Evolutionary conservation across 2,797 vertebrate species (phyloP).

Genomic region (Cyclura pinguis): DNA sequence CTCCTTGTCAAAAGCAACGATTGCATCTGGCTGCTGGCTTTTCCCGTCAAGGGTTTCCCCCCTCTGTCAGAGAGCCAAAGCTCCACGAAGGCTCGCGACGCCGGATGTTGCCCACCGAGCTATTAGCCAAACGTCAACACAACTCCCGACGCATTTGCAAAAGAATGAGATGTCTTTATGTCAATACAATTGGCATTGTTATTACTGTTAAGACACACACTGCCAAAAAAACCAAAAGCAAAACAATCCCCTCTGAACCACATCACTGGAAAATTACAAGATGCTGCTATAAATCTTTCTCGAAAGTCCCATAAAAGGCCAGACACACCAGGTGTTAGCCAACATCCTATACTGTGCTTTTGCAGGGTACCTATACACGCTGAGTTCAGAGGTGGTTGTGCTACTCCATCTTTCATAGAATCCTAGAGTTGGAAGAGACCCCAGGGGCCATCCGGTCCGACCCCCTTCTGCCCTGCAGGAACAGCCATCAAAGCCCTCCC

Average conservation of each 20-base stretch:
- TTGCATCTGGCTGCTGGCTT: not conserved
- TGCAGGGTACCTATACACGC: no score
- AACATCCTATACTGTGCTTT: no score
- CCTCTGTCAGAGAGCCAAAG: not conserved
- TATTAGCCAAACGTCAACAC: accelerated
- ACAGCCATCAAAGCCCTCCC: no score
- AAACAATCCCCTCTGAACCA: not conserved
- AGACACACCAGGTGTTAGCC: no score
- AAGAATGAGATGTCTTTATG: not conserved
- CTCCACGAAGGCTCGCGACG: not conserved
- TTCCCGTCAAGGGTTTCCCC: not conserved
- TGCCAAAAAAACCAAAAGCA: not conserved
- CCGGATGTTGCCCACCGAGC: not conserved
- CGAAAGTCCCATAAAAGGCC: no score
- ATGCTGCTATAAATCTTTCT: not conserved
- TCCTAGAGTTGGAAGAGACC: no score
- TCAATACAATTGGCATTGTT: not conserved
- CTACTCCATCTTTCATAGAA: no score
- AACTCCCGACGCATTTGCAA: not conserved
- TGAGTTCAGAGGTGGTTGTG: no score
- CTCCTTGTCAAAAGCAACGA: not conserved
- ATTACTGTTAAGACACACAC: not conserved
- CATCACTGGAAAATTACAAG: not conserved
- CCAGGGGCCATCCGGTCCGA: no score
- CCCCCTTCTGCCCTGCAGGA: no score